phyloP scores from a whole-genome alignment of 2,113 vertebrate species.

The Madoqua kirkii region DNA sequence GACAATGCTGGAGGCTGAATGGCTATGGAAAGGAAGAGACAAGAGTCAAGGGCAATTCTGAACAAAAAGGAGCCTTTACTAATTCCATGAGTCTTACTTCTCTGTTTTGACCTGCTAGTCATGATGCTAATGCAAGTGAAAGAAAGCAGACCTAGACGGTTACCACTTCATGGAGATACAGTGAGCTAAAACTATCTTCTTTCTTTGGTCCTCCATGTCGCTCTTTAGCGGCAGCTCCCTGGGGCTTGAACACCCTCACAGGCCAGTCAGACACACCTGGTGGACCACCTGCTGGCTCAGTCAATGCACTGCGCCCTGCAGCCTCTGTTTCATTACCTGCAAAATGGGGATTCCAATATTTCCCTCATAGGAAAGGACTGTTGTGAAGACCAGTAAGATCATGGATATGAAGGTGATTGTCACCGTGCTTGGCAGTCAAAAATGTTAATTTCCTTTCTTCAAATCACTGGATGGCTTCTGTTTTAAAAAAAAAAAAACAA shows the following conservation, averaged over 20 bases:
- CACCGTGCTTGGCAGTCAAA: background rate
- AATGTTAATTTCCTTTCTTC: background rate
- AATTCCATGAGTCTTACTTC: background rate
- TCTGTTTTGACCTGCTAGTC: background rate
- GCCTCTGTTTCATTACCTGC: background rate
- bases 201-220: background rate
- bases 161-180: background rate
- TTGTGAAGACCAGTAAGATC: background rate
- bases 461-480: background rate
- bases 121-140: background rate
- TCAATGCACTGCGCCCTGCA: background rate
- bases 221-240: background rate
- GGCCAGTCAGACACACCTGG: too few species aligned
- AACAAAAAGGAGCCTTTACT: background rate
- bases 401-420: background rate
- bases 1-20: background rate
- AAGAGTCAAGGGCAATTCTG: background rate
- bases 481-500: too few species aligned
- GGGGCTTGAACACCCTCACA: accelerated
- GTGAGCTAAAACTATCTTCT: background rate
- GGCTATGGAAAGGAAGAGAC: background rate
- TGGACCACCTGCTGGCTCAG: background rate
- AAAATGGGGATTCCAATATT: background rate
- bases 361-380: background rate
- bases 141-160: background rate